Evolutionary conservation across 2,888 invertebrate genomes (phyloP).

Genomic region (Eristalinus sepulchralis): DNA sequence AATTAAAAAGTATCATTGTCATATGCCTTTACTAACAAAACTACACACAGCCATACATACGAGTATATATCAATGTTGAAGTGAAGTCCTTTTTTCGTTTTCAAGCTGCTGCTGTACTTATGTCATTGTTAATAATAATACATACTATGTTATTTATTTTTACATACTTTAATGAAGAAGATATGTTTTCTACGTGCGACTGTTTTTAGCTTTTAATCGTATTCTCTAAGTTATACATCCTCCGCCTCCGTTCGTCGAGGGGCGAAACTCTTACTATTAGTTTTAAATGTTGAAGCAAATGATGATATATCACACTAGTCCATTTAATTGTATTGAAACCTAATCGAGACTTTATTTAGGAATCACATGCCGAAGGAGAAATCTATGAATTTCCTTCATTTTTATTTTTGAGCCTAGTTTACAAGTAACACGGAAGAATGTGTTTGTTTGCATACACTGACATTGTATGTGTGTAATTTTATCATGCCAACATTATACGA

Average conservation of each 20-base stretch:
- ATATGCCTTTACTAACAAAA: conserved; percentile 49
- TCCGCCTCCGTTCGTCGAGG: not conserved
- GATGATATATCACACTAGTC: conserved; percentile 64
- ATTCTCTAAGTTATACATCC: conserved; percentile 46
- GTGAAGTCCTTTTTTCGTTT: conserved; percentile 21
- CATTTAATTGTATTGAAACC: conserved; percentile 23
- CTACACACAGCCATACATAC: not conserved
- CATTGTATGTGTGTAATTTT: conserved; percentile 29
- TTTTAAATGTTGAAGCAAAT: conserved; percentile 25
- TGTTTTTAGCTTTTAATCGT: conserved; percentile 48
- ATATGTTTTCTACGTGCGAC: conserved; percentile 42
- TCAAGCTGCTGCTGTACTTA: conserved; percentile 49
- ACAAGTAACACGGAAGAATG: not conserved
- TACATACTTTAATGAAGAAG: conserved; percentile 16
- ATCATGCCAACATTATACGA: not conserved
- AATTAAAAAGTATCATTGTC: conserved; percentile 22
- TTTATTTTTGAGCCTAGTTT: not conserved
- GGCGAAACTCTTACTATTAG: conserved; percentile 1
- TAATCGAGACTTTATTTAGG: not conserved
- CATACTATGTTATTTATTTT: conserved; percentile 59
- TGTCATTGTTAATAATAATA: conserved; percentile 41
- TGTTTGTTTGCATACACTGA: not conserved
- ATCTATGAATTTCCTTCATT: conserved; percentile 20
- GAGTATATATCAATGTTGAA: conserved; percentile 7
- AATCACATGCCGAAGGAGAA: not conserved